Conservation (phyloP, 2,888 invertebrate species). For the Drosophila macrospina region DNA sequence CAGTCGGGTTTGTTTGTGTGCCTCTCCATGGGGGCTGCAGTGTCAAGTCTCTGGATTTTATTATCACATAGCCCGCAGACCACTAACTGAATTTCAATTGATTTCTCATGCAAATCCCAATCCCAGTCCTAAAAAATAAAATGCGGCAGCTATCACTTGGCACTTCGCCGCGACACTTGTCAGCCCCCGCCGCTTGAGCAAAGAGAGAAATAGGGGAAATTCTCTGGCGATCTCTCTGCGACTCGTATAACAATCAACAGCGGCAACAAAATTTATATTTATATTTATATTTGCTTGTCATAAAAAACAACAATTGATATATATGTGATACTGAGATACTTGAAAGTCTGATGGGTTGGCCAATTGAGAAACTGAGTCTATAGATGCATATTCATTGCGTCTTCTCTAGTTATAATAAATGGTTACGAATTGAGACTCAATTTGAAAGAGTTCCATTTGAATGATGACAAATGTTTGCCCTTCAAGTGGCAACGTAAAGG, state of each 20-base stretch:
- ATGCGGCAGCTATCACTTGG: conserved; percentile 47
- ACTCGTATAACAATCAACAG: conserved; percentile 72
- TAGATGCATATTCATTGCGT: conserved; percentile 4
- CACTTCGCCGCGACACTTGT: conserved; percentile 42
- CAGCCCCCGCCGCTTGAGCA: conserved; percentile 22
- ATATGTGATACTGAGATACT: conserved; percentile 44
- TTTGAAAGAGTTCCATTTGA: conserved; percentile 57
- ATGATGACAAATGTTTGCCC: conserved; percentile 65
- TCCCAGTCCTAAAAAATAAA: background rate
- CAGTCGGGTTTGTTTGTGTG: conserved; percentile 51
- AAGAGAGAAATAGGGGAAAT: background rate
- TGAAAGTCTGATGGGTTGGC: conserved; percentile 33
- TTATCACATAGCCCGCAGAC: conserved; percentile 39
- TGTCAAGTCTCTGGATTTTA: conserved; percentile 7
- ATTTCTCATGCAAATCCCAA: conserved; percentile 54
- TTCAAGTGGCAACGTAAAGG: conserved; percentile 37
- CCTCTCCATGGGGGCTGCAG: conserved; percentile 29
- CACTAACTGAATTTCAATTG: conserved; percentile 54
- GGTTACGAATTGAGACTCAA: conserved; percentile 35
- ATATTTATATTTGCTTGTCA: conserved; percentile 61
- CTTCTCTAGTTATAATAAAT: conserved; percentile 34
- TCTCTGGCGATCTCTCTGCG: background rate
- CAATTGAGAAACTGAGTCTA: conserved; percentile 40
- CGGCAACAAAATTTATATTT: conserved; percentile 62
- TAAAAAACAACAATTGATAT: no score